A percentile compares a stretch with the other conserved stretches of the same genome.
Conservation (phyloP, 2,797 vertebrate genomes). For the Nyctibius grandis region DNA sequence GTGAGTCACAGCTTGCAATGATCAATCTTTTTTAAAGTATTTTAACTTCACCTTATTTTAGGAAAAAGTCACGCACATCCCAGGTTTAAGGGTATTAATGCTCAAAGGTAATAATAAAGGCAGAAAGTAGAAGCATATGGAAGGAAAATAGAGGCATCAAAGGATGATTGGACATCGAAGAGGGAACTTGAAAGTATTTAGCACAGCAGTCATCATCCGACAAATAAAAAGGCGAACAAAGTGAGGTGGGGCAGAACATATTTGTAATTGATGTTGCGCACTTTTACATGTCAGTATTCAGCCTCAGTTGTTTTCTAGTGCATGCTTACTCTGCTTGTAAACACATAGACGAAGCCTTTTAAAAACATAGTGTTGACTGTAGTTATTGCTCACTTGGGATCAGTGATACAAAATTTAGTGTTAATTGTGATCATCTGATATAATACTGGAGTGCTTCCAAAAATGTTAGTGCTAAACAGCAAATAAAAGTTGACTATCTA, state of each 20-base stretch:
- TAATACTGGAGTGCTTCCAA: neutral
- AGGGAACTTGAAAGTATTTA: neutral
- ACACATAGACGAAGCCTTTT: neutral
- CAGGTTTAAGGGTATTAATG: neutral
- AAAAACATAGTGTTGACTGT: neutral
- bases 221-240: conserved; percentile 8
- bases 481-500: neutral
- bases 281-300: neutral
- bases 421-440: neutral
- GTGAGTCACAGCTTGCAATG: neutral
- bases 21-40: neutral
- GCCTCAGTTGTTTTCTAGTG: neutral
- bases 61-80: rapidly evolving
- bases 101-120: neutral
- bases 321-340: neutral
- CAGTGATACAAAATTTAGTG: neutral
- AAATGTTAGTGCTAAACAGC: neutral
- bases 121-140: neutral
- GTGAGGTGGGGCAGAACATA: neutral
- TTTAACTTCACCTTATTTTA: neutral
- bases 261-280: neutral
- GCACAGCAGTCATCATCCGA: neutral
- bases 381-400: neutral
- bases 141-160: neutral
- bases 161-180: neutral